Evolutionary conservation across 2,888 invertebrate genomes (phyloP).

Genomic region (Rhagonycha fulva): DNA sequence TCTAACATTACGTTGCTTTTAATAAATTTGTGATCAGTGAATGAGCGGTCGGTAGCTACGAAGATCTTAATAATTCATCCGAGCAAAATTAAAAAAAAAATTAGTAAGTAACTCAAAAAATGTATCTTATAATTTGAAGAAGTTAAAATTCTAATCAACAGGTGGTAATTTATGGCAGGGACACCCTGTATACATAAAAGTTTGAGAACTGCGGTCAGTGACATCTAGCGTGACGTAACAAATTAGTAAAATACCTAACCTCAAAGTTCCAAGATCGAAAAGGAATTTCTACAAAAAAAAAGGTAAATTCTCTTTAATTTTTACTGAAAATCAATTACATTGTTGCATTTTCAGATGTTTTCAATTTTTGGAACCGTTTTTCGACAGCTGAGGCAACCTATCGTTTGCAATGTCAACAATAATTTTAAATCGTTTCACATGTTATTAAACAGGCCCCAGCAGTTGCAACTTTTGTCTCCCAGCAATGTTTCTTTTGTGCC

Average conservation of each 20-base stretch:
- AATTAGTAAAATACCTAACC: background rate
- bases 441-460: background rate
- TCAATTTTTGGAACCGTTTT: background rate
- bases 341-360: background rate
- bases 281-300: background rate
- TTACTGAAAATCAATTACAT: background rate
- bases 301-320: background rate
- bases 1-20: too few relatives aligned
- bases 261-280: background rate
- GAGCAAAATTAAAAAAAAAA: too few relatives aligned
- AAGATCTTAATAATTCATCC: too few relatives aligned
- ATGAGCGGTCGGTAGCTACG: too few relatives aligned
- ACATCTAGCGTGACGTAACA: background rate
- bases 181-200: background rate
- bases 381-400: background rate
- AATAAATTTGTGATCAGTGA: too few relatives aligned
- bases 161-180: too few relatives aligned
- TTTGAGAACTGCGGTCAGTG: background rate
- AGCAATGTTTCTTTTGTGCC: constrained; percentile 35
- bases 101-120: too few relatives aligned
- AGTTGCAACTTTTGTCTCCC: constrained; percentile 33
- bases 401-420: background rate
- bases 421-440: background rate
- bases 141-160: too few relatives aligned
- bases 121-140: too few relatives aligned